Evolutionary conservation across 2,888 invertebrate species (phyloP).

Genomic region (Cosmorhoe ocellata): DNA sequence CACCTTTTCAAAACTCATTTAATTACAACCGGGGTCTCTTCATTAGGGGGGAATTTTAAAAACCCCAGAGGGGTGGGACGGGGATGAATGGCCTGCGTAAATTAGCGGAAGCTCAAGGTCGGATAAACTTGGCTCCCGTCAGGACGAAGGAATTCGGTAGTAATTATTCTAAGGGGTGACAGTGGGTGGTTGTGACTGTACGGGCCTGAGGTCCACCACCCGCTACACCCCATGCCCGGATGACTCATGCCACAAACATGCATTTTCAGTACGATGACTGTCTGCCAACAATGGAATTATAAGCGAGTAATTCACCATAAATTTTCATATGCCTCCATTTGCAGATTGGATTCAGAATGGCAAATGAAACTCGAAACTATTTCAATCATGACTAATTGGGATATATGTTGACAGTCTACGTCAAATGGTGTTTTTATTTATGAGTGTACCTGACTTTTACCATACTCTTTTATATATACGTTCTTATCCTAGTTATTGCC

Average conservation of each 20-base stretch:
- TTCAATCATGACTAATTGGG: constrained; percentile 18
- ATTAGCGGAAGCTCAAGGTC: constrained; percentile 58
- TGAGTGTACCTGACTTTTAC: not conserved
- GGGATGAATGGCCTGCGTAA: constrained; percentile 35
- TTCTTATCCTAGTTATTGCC: too few species aligned
- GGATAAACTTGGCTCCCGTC: constrained; percentile 40
- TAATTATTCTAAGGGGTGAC: constrained; percentile 46
- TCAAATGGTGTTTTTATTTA: constrained; percentile 10
- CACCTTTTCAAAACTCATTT: constrained; percentile 47
- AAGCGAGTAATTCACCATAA: constrained; percentile 36
- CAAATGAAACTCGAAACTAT: constrained; percentile 13
- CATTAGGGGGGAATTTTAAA: constrained; percentile 53
- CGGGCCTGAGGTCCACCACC: not conserved
- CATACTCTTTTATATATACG: too few species aligned
- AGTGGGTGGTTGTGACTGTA: constrained; percentile 24
- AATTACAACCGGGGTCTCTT: constrained; percentile 48
- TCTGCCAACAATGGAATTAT: constrained; percentile 18
- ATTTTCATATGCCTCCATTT: constrained; percentile 22
- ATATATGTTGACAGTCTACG: constrained; percentile 8
- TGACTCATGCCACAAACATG: constrained; percentile 49
- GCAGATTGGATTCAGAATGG: constrained; percentile 19
- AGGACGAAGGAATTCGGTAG: constrained; percentile 45
- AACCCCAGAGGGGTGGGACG: constrained; percentile 33
- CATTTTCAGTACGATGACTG: constrained; percentile 40
- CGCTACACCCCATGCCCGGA: constrained; percentile 23